Conservation (phyloP, 2,888 invertebrate species). For the Stegophylla sp. region DNA sequence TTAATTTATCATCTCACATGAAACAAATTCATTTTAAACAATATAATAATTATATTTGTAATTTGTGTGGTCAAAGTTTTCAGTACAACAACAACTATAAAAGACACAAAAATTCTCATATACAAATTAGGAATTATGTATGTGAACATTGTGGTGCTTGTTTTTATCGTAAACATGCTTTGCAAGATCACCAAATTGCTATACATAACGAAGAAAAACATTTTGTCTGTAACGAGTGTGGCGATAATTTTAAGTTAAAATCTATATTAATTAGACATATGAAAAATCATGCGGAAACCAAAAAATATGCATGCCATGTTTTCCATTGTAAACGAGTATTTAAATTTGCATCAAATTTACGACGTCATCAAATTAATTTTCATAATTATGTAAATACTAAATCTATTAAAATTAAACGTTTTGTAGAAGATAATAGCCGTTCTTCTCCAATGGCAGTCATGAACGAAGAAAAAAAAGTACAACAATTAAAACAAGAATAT, state of each 20-base stretch:
- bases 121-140: conserved; percentile 49
- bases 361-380: conserved; percentile 46
- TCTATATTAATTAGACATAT: conserved; percentile 48
- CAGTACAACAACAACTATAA: conserved; percentile 50
- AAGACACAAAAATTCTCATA: conserved; percentile 52
- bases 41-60: conserved; percentile 49
- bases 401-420: conserved; percentile 30
- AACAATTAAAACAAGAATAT: conserved; percentile 30
- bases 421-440: conserved; percentile 46
- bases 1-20: conserved; percentile 44
- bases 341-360: conserved; percentile 50
- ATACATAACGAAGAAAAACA: conserved; percentile 45
- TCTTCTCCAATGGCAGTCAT: conserved; percentile 38
- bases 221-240: conserved; percentile 41
- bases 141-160: conserved; percentile 55
- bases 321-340: conserved; percentile 46
- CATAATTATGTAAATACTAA: conserved; percentile 35
- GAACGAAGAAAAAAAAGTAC: conserved; percentile 43
- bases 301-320: conserved; percentile 31
- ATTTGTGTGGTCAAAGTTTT: conserved; percentile 43
- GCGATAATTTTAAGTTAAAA: conserved; percentile 49
- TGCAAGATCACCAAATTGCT: conserved; percentile 38
- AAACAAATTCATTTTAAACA: conserved; percentile 52
- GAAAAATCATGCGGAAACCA: conserved; percentile 44
- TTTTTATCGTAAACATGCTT: conserved; percentile 45